Percentiles rank a stretch among this genome's conserved stretches.
phyloP scores from a whole-genome alignment of 2,888 invertebrate species.

The Leucophenga maculata region DNA sequence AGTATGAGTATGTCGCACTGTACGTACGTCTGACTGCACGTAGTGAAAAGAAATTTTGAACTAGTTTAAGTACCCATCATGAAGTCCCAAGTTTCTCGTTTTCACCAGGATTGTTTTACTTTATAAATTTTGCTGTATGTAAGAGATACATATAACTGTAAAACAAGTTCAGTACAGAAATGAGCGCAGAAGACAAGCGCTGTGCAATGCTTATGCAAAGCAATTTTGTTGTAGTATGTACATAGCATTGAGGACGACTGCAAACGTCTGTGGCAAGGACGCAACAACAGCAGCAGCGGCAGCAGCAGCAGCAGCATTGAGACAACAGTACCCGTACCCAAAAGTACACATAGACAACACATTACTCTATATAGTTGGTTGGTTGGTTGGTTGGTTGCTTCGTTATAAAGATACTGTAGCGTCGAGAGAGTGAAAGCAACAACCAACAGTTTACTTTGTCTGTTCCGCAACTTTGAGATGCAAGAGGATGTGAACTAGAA shows the following conservation, averaged over 20 bases:
- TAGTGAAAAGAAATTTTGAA: conserved; percentile 56
- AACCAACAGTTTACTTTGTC: conserved; percentile 26
- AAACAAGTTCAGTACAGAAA: conserved; percentile 20
- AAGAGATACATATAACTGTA: not conserved
- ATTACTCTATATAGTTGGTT: no score
- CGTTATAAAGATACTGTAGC: no score
- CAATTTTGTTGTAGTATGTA: conserved; percentile 16
- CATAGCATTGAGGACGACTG: not conserved
- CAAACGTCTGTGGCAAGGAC: conserved; percentile 19
- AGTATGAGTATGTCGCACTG: no score
- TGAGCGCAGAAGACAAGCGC: not conserved
- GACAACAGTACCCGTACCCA: conserved; percentile 1
- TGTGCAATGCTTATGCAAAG: conserved; percentile 21
- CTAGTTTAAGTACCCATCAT: conserved; percentile 66
- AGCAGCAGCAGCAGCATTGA: conserved; percentile 6
- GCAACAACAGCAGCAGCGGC: not conserved
- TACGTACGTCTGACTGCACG: not conserved
- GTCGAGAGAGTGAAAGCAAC: not conserved
- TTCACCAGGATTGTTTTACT: conserved; percentile 66
- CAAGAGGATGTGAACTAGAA: conserved; percentile 19
- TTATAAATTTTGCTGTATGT: conserved; percentile 47
- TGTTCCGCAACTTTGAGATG: conserved; percentile 24
- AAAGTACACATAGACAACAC: conserved; percentile 3
- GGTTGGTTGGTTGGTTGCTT: no score
- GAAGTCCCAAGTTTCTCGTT: conserved; percentile 65